Percentiles rank a stretch among this genome's conserved stretches.
These are phyloP conservation scores for Mantis religiosa DNA, from an alignment of 2,888 invertebrate species.

Conservation along the genomic window DNA sequence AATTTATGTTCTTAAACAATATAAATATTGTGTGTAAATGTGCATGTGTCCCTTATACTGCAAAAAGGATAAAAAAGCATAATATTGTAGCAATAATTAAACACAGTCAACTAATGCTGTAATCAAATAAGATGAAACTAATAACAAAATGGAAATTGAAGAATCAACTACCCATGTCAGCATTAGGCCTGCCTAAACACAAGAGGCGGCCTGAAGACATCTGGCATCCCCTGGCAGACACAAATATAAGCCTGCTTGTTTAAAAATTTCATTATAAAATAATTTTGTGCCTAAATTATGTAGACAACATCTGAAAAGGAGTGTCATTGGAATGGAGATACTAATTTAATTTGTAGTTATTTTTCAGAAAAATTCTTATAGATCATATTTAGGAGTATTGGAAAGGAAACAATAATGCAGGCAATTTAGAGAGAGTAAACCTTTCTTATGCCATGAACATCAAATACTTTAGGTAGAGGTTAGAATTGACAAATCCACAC, in stretches of 20 bases:
- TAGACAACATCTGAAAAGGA: neutral
- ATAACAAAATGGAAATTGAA: neutral
- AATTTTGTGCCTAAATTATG: neutral
- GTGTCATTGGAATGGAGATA: neutral
- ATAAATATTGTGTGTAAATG: neutral
- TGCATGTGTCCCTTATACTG: neutral
- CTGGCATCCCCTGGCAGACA: neutral
- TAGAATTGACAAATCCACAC: neutral
- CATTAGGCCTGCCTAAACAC: neutral
- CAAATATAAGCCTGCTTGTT: neutral
- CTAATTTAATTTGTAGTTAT: neutral
- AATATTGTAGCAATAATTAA: neutral
- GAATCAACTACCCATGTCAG: neutral
- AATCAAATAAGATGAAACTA: neutral
- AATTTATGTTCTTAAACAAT: neutral
- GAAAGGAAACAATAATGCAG: neutral
- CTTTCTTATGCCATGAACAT: neutral
- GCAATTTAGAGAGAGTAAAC: neutral
- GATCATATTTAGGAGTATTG: neutral
- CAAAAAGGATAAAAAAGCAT: neutral
- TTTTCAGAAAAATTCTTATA: neutral
- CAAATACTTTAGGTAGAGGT: neutral
- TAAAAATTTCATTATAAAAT: neutral
- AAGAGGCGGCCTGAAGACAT: neutral
- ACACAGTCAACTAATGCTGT: neutral